Conservation (phyloP, 2,797 vertebrate genomes). For the Coendou prehensilis region DNA sequence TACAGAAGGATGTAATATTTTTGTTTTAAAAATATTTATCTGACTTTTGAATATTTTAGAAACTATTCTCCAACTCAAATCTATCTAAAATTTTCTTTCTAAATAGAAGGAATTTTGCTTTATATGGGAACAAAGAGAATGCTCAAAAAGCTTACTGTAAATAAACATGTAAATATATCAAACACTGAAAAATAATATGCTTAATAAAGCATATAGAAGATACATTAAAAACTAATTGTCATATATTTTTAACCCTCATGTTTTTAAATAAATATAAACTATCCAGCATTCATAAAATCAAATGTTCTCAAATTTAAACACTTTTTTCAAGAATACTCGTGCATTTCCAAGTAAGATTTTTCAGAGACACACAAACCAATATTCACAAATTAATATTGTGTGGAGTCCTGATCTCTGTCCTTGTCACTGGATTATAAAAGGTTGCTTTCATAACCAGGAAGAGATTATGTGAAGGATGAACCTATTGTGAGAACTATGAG, state of each 20-base stretch:
- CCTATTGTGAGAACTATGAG: conserved; percentile 59
- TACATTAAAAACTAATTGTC: conserved; percentile 47
- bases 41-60: background rate
- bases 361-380: conserved; percentile 92
- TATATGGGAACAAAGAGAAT: conserved; percentile 25
- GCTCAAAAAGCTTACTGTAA: background rate
- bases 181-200: background rate
- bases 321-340: conserved; percentile 78
- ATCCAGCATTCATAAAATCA: conserved; percentile 45
- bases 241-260: conserved; percentile 66
- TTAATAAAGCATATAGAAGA: background rate
- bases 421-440: conserved; percentile 93
- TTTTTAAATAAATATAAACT: conserved; percentile 80
- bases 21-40: background rate
- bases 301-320: conserved; percentile 85
- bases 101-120: background rate
- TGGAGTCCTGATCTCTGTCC: conserved; percentile 92
- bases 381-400: conserved; percentile 93
- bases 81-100: background rate
- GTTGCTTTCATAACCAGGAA: conserved; percentile 92
- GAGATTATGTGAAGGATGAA: conserved; percentile 88
- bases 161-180: background rate
- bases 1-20: background rate
- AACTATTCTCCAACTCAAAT: background rate
- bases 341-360: conserved; percentile 91